Percentiles rank a stretch among this genome's conserved stretches.
Evolutionary conservation across 1,140 invertebrate species (phyloP).

Genomic region (Magallana gigas): DNA sequence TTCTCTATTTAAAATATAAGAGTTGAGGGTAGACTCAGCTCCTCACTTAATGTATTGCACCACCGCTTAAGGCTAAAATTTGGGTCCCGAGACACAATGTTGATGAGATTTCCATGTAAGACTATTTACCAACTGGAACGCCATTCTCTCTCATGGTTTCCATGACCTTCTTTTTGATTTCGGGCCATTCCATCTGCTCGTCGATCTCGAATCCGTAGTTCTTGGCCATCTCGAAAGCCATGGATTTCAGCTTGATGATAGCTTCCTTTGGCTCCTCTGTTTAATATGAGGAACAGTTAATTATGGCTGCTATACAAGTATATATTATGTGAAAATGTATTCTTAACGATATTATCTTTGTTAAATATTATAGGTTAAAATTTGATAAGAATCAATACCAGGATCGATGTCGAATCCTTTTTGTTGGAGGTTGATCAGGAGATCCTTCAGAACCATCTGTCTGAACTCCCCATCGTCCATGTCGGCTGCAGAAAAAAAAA

Average conservation of each 20-base stretch:
- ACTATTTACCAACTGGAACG: slow-evolving; percentile 7
- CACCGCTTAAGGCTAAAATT: no score
- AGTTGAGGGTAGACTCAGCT: no score
- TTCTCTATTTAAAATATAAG: no score
- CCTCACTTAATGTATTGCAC: no score
- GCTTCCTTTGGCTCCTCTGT: slow-evolving; percentile 36
- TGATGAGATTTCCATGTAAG: no score
- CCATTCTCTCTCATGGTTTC: slow-evolving; percentile 15
- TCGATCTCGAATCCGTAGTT: slow-evolving; percentile 33
- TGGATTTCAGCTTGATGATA: slow-evolving; percentile 19
- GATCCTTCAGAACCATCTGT: slow-evolving; percentile 17
- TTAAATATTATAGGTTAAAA: no score
- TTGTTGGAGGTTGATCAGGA: slow-evolving; percentile 30
- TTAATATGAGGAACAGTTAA: background rate
- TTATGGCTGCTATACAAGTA: background rate
- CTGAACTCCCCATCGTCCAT: slow-evolving; percentile 30
- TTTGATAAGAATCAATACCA: background rate
- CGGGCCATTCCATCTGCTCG: slow-evolving; percentile 12
- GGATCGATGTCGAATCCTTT: slow-evolving; percentile 26
- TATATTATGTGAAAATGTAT: no score
- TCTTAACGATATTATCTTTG: no score
- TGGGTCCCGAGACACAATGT: no score
- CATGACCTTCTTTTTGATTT: slow-evolving; percentile 21
- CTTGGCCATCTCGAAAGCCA: slow-evolving; percentile 21
- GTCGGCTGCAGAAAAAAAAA: background rate